Percentiles rank a stretch among this genome's conserved stretches.
Evolutionary conservation across 2,797 vertebrate species (phyloP).

Genomic region (Coreius guichenoti): DNA sequence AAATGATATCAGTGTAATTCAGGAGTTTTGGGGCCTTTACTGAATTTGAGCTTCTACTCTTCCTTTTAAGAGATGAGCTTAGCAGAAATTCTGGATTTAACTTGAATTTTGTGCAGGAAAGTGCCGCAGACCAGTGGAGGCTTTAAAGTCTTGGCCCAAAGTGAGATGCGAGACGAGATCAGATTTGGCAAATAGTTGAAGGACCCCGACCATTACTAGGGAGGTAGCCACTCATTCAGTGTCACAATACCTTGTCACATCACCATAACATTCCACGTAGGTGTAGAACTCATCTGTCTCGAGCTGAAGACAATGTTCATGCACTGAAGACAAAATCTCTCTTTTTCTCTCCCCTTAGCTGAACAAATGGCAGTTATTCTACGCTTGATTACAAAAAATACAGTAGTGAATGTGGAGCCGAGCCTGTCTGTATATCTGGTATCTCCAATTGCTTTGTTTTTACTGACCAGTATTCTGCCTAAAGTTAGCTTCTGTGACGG

Average conservation of each 20-base stretch:
- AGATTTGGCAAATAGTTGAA: slow-evolving; percentile 14
- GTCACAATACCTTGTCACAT: slow-evolving; percentile 82
- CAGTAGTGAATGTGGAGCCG: slow-evolving; percentile 98
- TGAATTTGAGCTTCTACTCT: slow-evolving; percentile 10
- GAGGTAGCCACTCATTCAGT: slow-evolving; percentile 69
- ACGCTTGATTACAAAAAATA: slow-evolving; percentile 85
- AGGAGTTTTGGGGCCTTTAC: not conserved
- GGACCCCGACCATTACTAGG: slow-evolving; percentile 31
- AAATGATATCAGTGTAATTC: not conserved
- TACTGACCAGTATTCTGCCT: slow-evolving; percentile 99
- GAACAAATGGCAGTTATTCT: slow-evolving; percentile 94
- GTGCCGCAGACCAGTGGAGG: not conserved
- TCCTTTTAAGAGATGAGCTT: not conserved
- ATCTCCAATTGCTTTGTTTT: slow-evolving; percentile 95
- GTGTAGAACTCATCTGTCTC: slow-evolving; percentile 84
- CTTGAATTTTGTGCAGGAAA: slow-evolving; percentile 17
- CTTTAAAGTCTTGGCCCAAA: slow-evolving; percentile 12
- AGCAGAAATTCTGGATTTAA: not conserved
- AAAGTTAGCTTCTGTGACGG: slow-evolving; percentile 97
- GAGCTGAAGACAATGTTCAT: slow-evolving; percentile 87
- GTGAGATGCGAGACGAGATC: not conserved
- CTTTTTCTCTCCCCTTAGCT: slow-evolving; percentile 82
- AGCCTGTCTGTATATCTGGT: slow-evolving; percentile 99
- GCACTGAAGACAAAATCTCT: slow-evolving; percentile 79
- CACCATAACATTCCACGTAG: slow-evolving; percentile 90